Percentiles rank a stretch among this genome's conserved stretches.
phyloP scores from a whole-genome alignment of 2,113 vertebrate genomes.

The Aldabrachelys gigantea region DNA sequence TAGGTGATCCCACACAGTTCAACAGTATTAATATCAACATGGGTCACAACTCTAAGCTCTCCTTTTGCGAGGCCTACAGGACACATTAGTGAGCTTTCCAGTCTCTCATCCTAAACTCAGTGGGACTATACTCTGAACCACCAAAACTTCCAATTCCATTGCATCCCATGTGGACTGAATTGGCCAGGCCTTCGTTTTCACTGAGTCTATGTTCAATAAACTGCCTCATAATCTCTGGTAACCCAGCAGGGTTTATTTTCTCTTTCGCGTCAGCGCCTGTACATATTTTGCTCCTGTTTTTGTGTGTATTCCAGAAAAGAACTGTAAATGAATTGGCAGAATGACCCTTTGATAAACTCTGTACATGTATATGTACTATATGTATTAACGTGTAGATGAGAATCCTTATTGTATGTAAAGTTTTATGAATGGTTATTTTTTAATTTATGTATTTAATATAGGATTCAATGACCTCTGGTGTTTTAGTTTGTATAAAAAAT shows the following conservation, averaged over 20 bases:
- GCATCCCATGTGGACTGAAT: neutral
- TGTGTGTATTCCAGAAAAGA: constrained; percentile 66
- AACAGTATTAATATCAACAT: constrained; percentile 16
- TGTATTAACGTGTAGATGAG: constrained; percentile 78
- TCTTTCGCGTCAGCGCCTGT: constrained; percentile 59
- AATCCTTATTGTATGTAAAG: constrained; percentile 83
- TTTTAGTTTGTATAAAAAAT: constrained; percentile 85
- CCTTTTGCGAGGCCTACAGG: neutral
- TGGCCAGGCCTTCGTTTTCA: neutral
- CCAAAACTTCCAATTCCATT: neutral
- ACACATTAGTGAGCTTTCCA: constrained; percentile 5
- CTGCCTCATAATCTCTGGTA: constrained; percentile 7
- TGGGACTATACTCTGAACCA: neutral
- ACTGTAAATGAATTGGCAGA: constrained; percentile 66
- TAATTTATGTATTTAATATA: constrained; percentile 87
- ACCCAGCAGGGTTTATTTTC: constrained; percentile 7
- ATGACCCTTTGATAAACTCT: constrained; percentile 73
- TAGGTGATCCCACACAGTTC: neutral
- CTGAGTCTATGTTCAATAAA: neutral
- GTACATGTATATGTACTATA: constrained; percentile 77
- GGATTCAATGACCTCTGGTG: constrained; percentile 82
- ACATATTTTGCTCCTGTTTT: constrained; percentile 62
- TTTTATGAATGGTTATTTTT: constrained; percentile 86
- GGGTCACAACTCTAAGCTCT: neutral
- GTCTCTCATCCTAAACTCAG: neutral